Conservation (phyloP, 2,113 vertebrate genomes). For the Cottus gobio region DNA sequence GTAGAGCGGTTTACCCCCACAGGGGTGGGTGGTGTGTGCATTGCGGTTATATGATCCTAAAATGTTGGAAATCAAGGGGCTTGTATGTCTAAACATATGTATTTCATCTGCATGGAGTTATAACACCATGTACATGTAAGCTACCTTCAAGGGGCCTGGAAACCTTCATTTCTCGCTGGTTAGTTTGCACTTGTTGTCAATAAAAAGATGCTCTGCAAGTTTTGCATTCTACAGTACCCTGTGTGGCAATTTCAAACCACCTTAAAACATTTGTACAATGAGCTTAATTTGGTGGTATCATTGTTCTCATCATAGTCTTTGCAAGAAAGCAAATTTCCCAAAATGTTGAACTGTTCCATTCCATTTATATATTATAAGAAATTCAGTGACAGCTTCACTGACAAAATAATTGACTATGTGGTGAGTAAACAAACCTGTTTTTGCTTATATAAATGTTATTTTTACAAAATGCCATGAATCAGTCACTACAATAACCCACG, state of each 20-base stretch:
- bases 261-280: background rate
- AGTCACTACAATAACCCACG: background rate
- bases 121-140: background rate
- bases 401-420: too few relatives aligned
- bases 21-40: background rate
- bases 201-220: background rate
- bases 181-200: background rate
- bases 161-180: background rate
- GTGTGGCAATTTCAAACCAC: background rate
- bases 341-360: background rate
- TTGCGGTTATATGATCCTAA: background rate
- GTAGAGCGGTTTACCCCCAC: constrained; percentile 18
- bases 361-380: too few relatives aligned
- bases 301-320: background rate
- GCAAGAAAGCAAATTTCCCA: background rate
- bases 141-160: constrained; percentile 4
- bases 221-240: background rate
- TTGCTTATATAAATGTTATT: too few relatives aligned
- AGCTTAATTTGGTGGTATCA: background rate
- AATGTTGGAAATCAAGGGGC: constrained; percentile 4
- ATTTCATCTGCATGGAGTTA: background rate
- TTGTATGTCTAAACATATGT: background rate
- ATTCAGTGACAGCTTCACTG: too few relatives aligned
- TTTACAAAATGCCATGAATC: background rate
- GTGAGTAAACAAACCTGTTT: too few relatives aligned